Evolutionary conservation across 2,797 vertebrate genomes (phyloP).

Genomic region (Momotus momota): DNA sequence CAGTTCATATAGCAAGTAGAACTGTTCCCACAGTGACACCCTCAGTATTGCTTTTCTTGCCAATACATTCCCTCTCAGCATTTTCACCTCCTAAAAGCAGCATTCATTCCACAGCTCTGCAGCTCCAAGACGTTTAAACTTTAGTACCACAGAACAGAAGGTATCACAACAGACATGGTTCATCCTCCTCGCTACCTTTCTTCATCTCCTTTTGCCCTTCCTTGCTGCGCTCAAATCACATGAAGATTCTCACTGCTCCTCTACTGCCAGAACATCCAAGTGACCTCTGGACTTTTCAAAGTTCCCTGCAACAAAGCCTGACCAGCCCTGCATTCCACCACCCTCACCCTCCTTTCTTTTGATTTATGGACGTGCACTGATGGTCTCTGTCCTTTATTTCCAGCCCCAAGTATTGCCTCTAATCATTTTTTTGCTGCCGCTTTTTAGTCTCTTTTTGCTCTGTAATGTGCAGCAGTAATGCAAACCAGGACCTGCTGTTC

Average conservation of each 20-base stretch:
- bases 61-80: background rate
- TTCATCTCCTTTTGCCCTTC: background rate
- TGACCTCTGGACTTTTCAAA: background rate
- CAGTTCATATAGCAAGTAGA: background rate
- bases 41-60: background rate
- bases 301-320: background rate
- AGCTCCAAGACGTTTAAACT: background rate
- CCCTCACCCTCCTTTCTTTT: background rate
- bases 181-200: background rate
- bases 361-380: accelerated
- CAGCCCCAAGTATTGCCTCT: background rate
- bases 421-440: background rate
- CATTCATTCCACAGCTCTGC: background rate
- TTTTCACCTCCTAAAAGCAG: background rate
- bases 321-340: background rate
- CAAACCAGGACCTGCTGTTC: background rate
- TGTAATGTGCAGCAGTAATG: background rate
- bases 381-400: background rate
- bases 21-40: background rate
- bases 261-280: background rate
- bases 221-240: background rate
- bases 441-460: background rate
- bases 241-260: background rate
- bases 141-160: background rate
- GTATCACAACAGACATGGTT: background rate